Base-by-base conservation (phyloP, 2,888 invertebrate species). In the Scaptomyza cyrtandrae region DNA sequence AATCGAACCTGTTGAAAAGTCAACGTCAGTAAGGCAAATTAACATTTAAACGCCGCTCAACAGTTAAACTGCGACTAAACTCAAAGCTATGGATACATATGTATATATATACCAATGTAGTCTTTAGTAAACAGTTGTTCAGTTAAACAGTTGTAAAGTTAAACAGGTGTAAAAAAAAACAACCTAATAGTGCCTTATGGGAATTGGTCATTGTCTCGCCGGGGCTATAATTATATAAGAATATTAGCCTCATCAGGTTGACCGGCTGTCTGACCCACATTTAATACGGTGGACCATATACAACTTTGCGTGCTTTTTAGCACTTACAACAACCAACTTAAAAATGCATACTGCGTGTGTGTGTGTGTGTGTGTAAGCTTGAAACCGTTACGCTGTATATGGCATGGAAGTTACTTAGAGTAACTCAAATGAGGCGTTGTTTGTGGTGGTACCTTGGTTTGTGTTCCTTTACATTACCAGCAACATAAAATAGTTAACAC, bases 1-100 rank as follows among this genome's bases (percentile, higher is more conserved):
- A 62, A 62, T n/a, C 29, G 33, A 80, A 72, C 65, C 71, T 75
- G 75, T 78, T 72, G 62, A 70, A 78, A 67, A 70, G 65, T 78
- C 72, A 68, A 50, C 75, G 69, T 69, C 74, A 70, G 76, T 64
- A 49, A 53, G 61, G 60, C 50, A 77, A 84, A 81, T 77, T 79
- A 85, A 75, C 81, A 79, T 86, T 86, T 80, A 86, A 81, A 74
- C 74, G 67, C 81, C 71, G 75, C 64, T 76, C 71, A 70, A 71
- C 85, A 62, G 78, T 76, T 81, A 78, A 68, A 24, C 59, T 45
- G 29, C 39, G 43, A 13, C 33, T 44, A 50, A 37, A 24, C 19
- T 35, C 35, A 19, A 4, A 29, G 10, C 41, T 14, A 14, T 14
- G 3, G 9, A 14, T 3, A 14, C 13, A 6, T 37, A n/a, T n/a